These are phyloP conservation scores for Aphelenchoides besseyi DNA, from an alignment of 1,140 invertebrate genomes.

Conservation along the genomic window DNA sequence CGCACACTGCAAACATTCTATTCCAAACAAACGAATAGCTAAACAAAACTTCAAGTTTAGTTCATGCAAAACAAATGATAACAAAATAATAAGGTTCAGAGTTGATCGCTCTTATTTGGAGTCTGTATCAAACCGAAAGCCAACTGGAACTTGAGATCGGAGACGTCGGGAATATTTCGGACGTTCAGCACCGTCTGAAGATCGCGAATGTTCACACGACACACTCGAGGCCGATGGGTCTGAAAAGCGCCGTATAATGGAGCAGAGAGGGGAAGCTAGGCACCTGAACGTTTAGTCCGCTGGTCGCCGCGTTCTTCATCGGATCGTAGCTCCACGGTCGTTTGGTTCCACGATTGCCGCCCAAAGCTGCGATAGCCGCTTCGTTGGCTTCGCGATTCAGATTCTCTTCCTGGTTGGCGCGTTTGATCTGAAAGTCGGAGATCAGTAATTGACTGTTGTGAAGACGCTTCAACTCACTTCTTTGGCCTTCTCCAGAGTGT, in stretches of 20 bases:
- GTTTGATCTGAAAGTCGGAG: slow-evolving; percentile 38
- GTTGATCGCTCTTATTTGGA: not conserved
- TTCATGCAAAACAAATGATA: too few relatives aligned
- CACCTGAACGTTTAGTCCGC: slow-evolving; percentile 32
- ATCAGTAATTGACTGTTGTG: slow-evolving; percentile 25
- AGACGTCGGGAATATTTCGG: not conserved
- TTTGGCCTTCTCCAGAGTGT: slow-evolving; percentile 44
- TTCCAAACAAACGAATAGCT: not conserved
- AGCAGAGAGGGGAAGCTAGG: slow-evolving; percentile 3
- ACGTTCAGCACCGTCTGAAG: slow-evolving; percentile 32
- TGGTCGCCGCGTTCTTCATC: not conserved
- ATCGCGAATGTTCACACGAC: slow-evolving; percentile 48
- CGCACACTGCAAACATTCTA: not conserved
- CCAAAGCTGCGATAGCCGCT: slow-evolving; percentile 45
- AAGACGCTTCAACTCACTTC: slow-evolving; percentile 28
- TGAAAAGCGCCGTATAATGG: slow-evolving; percentile 29
- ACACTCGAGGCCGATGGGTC: slow-evolving; percentile 40
- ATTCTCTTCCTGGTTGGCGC: slow-evolving; percentile 43
- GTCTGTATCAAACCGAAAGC: not conserved
- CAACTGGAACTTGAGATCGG: slow-evolving; percentile 5
- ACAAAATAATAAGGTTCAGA: not conserved
- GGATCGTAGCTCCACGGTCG: not conserved
- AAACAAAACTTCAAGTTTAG: too few relatives aligned
- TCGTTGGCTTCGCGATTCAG: slow-evolving; percentile 45
- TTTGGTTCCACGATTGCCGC: slow-evolving; percentile 28